Base-by-base conservation (phyloP, 2,113 vertebrate species). In the Megalops atlanticus region DNA sequence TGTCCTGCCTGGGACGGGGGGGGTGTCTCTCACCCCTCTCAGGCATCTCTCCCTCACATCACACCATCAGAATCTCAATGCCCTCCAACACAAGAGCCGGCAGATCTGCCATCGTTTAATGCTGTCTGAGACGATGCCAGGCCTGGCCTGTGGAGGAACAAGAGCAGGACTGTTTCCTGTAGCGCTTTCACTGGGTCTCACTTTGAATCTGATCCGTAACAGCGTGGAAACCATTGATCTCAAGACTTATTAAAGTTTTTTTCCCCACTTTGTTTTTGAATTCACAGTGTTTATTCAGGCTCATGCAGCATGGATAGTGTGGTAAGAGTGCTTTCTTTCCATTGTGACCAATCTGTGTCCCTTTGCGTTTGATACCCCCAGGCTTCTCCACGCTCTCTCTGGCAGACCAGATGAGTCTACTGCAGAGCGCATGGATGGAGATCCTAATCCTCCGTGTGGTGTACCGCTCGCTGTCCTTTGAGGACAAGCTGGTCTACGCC, bases 341-440 rank as follows among this genome's bases (percentile, higher is more conserved):
- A n/a, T n/a, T n/a, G n/a, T n/a, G n/a, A n/a, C n/a, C n/a, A n/a
- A n/a, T n/a, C 72, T 18, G 40, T 12, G 41, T 75, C 27, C 21
- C 72, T 71, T 86, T 87, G 21, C 77, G 74, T 87, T 15, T 75
- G 76, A 86, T 0, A 85, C 77, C 73, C 8, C 14, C 91, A 99
- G 98, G 98, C 79, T 99, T 99, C 92, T 99, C 98, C 85, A 99
- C 98, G 16, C 94, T 99, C 90, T 99, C 98, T 80, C 93, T 99
- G 90, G 98, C 97, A 72, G 98, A 99, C 92, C 98, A 99, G 95
- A 99, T 99, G 98, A 99, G 97, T 92, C 96, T 99, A 89, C 94
- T 99, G 89, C 98, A 99, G 90, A 99, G 98, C 31, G 98, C 98
- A 58, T 99, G 98, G 98, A 99, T 99, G 98, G 98, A 99, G 88